Conservation (phyloP, 2,888 invertebrate genomes). For the Hipparchia sbordonii region DNA sequence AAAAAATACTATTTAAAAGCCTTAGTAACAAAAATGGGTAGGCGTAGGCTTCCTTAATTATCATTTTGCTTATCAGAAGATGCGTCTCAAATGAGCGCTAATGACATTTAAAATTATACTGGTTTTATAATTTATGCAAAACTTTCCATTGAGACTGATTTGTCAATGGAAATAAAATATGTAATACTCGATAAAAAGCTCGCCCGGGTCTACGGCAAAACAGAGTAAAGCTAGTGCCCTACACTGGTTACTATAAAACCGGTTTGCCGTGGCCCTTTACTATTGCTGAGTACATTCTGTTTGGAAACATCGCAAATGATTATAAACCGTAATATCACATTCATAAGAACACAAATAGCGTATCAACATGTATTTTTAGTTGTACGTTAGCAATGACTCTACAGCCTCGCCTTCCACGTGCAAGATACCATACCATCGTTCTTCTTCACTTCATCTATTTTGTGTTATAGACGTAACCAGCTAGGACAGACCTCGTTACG, state of each 20-base stretch:
- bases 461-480: slow-evolving; percentile 48
- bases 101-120: slow-evolving; percentile 30
- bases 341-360: slow-evolving; percentile 21
- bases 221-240: slow-evolving; percentile 59
- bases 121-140: slow-evolving; percentile 33
- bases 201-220: slow-evolving; percentile 33
- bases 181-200: slow-evolving; percentile 37
- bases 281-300: slow-evolving; percentile 35
- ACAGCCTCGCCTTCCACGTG: slow-evolving; percentile 46
- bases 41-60: too few relatives aligned
- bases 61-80: neutral
- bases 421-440: slow-evolving; percentile 61
- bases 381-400: slow-evolving; percentile 44
- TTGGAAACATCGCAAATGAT: slow-evolving; percentile 12
- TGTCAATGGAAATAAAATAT: slow-evolving; percentile 38
- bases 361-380: neutral
- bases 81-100: slow-evolving; percentile 22
- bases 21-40: too few relatives aligned
- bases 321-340: slow-evolving; percentile 13
- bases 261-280: slow-evolving; percentile 60
- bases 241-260: slow-evolving; percentile 70
- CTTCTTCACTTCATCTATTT: slow-evolving; percentile 79
- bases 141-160: slow-evolving; percentile 34
- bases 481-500: slow-evolving; percentile 22
- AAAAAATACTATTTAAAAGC: too few relatives aligned